phyloP scores from a whole-genome alignment of 2,797 vertebrate genomes.

The Lindbergichthys nudifrons region DNA sequence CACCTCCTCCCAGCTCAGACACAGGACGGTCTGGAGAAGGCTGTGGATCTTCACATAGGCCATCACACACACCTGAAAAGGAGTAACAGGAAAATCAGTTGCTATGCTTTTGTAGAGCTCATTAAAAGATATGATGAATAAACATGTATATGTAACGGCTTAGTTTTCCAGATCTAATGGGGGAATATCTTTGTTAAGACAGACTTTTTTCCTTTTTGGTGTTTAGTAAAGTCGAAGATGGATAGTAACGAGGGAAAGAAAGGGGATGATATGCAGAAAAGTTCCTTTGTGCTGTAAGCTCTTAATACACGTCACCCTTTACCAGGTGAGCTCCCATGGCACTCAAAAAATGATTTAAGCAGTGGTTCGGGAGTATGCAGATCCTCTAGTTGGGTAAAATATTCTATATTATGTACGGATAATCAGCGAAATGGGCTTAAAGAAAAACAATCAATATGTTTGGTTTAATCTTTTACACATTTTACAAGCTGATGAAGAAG shows the following conservation, averaged over 20 bases:
- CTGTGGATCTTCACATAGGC: slow-evolving; percentile 95
- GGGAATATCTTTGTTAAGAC: background rate
- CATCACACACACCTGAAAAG: slow-evolving; percentile 89
- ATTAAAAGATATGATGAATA: background rate
- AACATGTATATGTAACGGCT: background rate
- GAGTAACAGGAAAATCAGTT: background rate
- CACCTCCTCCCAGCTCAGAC: slow-evolving; percentile 89
- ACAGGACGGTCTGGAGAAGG: slow-evolving; percentile 90
- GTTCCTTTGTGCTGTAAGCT: too few species aligned
- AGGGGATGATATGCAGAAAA: too few species aligned
- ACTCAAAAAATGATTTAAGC: background rate
- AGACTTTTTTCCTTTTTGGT: background rate
- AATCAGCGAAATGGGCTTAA: background rate
- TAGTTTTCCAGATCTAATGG: background rate
- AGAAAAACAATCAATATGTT: background rate
- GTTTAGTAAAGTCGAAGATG: too few species aligned
- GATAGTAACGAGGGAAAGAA: too few species aligned
- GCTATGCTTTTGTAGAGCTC: background rate
- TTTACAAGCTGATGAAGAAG: background rate
- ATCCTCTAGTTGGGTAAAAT: background rate
- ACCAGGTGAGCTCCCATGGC: too few species aligned
- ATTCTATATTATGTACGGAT: background rate
- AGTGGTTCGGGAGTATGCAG: background rate
- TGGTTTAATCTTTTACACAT: background rate
- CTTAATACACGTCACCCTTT: too few species aligned